A percentile compares a stretch with the other conserved stretches of the same genome.
Conservation (phyloP, 92 coral and sea anemone species). For the Epizoanthus rinbou region DNA sequence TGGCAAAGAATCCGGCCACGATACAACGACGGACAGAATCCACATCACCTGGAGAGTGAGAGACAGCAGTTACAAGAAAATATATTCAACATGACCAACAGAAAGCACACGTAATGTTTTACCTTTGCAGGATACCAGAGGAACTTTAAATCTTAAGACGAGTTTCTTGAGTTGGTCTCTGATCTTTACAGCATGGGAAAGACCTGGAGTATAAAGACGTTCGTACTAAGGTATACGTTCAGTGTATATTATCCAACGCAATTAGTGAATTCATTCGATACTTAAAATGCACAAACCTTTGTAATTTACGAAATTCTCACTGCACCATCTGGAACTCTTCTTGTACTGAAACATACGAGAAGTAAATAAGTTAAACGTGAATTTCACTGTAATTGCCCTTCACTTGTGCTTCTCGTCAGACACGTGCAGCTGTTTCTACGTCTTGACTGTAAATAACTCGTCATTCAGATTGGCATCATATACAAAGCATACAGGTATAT, state of each 20-base stretch:
- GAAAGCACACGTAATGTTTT: conserved; percentile 10
- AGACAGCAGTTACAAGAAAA: background rate
- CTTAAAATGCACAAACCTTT: conserved; percentile 68
- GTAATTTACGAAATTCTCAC: conserved; percentile 86
- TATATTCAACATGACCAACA: background rate
- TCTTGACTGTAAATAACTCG: too few relatives aligned
- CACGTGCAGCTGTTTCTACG: too few relatives aligned
- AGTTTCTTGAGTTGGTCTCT: conserved; percentile 94
- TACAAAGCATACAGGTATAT: too few relatives aligned
- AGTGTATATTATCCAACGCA: background rate
- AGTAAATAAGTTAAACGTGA: background rate
- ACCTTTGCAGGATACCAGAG: conserved; percentile 84
- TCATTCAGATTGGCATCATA: too few relatives aligned
- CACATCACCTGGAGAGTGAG: conserved; percentile 59
- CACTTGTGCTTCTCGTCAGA: too few relatives aligned
- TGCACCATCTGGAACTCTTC: conserved; percentile 98
- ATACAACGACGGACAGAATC: conserved; percentile 88
- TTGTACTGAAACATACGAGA: conserved; percentile 57
- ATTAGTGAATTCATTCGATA: background rate
- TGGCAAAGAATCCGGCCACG: conserved; percentile 92
- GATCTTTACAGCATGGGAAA: conserved; percentile 90
- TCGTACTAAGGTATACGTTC: background rate
- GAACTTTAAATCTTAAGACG: conserved; percentile 75
- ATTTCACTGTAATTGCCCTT: background rate
- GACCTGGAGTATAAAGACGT: conserved; percentile 46